Evolutionary conservation across 2,113 vertebrate species (phyloP), one percentile per base, ranked within the genome.

Genomic region (Phyllostomus hastatus): DNA sequence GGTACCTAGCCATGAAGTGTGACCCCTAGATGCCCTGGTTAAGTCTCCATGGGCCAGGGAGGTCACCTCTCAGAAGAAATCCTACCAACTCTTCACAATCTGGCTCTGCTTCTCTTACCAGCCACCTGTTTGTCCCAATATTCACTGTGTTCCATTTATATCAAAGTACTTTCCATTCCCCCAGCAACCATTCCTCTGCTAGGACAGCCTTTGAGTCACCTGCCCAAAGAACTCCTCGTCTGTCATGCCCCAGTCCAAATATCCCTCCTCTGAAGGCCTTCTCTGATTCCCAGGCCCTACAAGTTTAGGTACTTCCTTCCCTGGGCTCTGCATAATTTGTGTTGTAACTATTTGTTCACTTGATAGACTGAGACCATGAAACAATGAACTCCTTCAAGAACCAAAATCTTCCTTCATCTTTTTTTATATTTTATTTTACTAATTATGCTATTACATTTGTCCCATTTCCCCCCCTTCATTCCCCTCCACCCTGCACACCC

Each of bases 351-450:
- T 11, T 38, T 78, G 54, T 84, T 79, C 46, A n/a, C 10, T 22
- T 80, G 76, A 66, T 41, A 81, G 73, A 90, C 66, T 75, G 75
- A 17, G 8, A 52, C 72, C 46, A 7, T 35, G 72, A 87, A 88
- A 70, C 46, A 4, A 57, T 11, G 52, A 46, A 35, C 46, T 81
- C 82, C 66, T 59, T 59, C 38, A 86, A 41, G 38, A 52, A 67
- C 31, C 11, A 0, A 3, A 64, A 41, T 41, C 38, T 41, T 41
- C 38, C 38, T 41, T 41, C 38, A 41, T 41, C 38, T 46, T 38
- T 43, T 43, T 43, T 43, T 43, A 43, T 5, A 43, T 43, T 43
- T 43, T 43, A 43, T 43, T 43, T 43, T 43, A 43, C 8, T 43
- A 41, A 41, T 41, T 41, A 41, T 41, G 38, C 38, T 41, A 41